phyloP scores from a whole-genome alignment of 2,888 invertebrate genomes.

The Drosophila cognata region DNA sequence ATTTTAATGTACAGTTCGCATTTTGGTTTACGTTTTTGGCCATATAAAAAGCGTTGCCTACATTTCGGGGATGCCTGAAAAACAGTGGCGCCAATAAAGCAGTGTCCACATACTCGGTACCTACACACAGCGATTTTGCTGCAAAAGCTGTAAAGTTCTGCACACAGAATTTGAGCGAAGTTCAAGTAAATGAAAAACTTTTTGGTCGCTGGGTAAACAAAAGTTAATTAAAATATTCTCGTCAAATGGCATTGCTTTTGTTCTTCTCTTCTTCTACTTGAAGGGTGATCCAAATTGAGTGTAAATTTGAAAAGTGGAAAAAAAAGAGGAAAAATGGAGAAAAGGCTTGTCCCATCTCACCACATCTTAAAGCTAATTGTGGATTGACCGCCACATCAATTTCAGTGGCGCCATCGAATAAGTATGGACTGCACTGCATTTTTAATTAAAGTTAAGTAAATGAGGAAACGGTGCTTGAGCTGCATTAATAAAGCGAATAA shows the following conservation, averaged over 20 bases:
- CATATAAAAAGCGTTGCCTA: conserved; percentile 41
- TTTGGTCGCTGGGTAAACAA: conserved; percentile 60
- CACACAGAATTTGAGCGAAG: conserved; percentile 21
- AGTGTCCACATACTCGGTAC: conserved; percentile 17
- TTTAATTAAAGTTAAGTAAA: conserved; percentile 41
- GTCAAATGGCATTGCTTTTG: conserved; percentile 13
- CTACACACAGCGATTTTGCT: conserved; percentile 22
- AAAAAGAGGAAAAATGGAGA: neutral
- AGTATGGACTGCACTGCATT: conserved; percentile 46
- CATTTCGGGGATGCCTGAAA: conserved; percentile 16
- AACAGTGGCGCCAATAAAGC: conserved; percentile 15
- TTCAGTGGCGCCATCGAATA: conserved; percentile 11
- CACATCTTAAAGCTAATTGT: conserved; percentile 18
- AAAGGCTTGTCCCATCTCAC: conserved; percentile 7
- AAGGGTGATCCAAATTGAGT: conserved; percentile 18
- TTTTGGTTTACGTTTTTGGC: conserved; percentile 17
- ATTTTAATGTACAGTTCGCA: conserved; percentile 61
- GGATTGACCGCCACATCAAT: conserved; percentile 32
- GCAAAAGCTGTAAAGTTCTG: conserved; percentile 33
- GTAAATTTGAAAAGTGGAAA: conserved; percentile 1
- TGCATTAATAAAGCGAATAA: conserved; percentile 21
- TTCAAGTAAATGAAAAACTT: conserved; percentile 57
- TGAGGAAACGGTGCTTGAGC: conserved; percentile 18
- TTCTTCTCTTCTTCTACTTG: conserved; percentile 11
- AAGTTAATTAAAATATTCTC: conserved; percentile 77